These are phyloP conservation scores for Alaudala cheleensis DNA, from an alignment of 2,113 vertebrate genomes.

Conservation along the genomic window DNA sequence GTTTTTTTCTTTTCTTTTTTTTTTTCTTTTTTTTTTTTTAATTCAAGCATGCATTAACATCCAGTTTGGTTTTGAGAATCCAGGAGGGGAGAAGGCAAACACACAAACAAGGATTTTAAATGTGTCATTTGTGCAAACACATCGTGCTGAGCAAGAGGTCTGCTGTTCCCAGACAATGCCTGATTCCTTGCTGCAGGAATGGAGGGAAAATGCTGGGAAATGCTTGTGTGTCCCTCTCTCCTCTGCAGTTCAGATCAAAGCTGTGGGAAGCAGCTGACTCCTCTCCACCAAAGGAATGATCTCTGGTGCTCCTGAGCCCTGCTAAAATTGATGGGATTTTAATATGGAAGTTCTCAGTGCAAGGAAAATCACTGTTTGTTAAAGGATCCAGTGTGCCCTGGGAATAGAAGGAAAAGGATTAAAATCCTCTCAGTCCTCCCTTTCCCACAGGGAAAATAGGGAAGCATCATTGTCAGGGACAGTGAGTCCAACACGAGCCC, in stretches of 20 bases:
- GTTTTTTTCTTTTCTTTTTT: not conserved
- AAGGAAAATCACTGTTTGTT: not conserved
- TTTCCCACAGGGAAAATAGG: not conserved
- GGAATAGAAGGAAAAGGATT: not conserved
- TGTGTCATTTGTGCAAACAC: not conserved
- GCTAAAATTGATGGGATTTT: not conserved
- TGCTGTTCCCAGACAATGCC: not conserved
- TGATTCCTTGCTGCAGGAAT: not conserved
- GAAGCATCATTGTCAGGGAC: not conserved
- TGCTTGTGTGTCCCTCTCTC: not conserved
- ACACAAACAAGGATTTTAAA: not conserved
- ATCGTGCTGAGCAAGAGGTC: not conserved
- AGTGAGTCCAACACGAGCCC: accelerated
- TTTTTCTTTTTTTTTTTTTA: not conserved
- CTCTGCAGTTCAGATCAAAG: not conserved
- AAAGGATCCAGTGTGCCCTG: not conserved
- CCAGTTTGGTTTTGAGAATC: not conserved
- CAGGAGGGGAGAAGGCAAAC: not conserved
- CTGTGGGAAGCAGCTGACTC: not conserved
- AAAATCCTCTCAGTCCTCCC: not conserved
- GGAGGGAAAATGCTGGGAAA: not conserved
- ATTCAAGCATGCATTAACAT: not conserved
- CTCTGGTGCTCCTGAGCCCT: not conserved
- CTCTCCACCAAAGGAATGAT: not conserved
- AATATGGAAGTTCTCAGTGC: accelerated